A percentile compares a stretch with the other conserved stretches of the same genome.
Conservation (phyloP, 2,888 invertebrate species). For the Himalopsyche kuldschensis region DNA sequence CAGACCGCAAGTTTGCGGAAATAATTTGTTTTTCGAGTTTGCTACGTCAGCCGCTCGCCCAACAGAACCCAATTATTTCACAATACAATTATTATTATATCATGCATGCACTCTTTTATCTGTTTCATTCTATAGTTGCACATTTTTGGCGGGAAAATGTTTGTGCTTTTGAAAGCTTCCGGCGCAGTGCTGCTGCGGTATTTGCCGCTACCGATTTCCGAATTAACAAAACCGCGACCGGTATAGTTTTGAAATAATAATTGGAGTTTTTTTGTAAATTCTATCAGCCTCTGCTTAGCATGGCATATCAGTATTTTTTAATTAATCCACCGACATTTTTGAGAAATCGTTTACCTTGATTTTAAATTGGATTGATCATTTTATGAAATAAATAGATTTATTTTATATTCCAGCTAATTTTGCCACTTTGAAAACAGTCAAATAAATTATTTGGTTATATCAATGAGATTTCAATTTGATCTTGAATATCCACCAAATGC, state of each 20-base stretch:
- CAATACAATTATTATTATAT: background rate
- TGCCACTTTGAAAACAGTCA: too few relatives aligned
- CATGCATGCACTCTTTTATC: background rate
- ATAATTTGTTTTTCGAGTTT: background rate
- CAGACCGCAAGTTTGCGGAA: background rate
- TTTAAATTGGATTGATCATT: too few relatives aligned
- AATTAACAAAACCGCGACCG: background rate
- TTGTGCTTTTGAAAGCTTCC: background rate
- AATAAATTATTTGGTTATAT: too few relatives aligned
- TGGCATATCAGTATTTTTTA: background rate
- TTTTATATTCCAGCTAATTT: too few relatives aligned
- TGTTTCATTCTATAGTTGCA: background rate
- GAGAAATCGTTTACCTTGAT: too few relatives aligned
- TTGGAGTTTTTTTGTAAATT: background rate
- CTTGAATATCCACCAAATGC: too few relatives aligned
- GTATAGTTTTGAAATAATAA: background rate
- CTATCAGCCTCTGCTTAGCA: background rate
- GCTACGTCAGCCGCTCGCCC: background rate
- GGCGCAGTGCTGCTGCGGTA: background rate
- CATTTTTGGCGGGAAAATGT: background rate
- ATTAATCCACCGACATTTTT: background rate
- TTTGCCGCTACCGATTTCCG: background rate
- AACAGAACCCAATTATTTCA: background rate
- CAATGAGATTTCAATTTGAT: too few relatives aligned
- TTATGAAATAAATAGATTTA: too few relatives aligned